These are phyloP conservation scores for Ornithorhynchus anatinus DNA, from an alignment of 2,113 vertebrate species.

Conservation along the genomic window DNA sequence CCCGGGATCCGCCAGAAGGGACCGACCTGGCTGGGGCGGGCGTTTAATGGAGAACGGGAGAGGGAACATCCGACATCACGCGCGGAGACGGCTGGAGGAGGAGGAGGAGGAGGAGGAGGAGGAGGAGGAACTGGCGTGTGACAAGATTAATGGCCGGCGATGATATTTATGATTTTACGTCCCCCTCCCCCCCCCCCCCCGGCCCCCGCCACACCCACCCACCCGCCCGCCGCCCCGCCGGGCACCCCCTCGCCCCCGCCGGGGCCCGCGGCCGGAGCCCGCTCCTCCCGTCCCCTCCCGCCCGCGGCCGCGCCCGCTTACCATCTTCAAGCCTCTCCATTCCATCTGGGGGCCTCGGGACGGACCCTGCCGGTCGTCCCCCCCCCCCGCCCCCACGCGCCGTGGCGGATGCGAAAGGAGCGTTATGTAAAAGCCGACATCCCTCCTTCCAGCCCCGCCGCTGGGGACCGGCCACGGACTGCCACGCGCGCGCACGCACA, in stretches of 20 bases:
- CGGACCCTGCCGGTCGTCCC: constrained; percentile 82
- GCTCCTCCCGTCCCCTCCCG: constrained; percentile 77
- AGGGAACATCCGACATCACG: too few relatives aligned
- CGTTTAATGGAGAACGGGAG: too few relatives aligned
- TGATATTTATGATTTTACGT: constrained; percentile 48
- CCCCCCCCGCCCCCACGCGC: too few relatives aligned
- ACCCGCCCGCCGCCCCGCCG: constrained; percentile 44
- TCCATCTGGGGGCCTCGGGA: constrained; percentile 97
- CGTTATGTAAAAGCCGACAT: constrained; percentile 92
- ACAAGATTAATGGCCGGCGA: constrained; percentile 40
- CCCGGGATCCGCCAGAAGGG: too few relatives aligned
- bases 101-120: too few relatives aligned
- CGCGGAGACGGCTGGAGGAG: too few relatives aligned
- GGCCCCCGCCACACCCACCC: constrained; percentile 44
- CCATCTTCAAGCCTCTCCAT: constrained; percentile 99
- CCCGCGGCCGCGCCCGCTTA: constrained; percentile 88
- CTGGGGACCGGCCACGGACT: constrained; percentile 83
- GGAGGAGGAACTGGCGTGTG: too few relatives aligned
- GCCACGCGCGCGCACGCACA: constrained; percentile 91
- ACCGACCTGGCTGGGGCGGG: too few relatives aligned
- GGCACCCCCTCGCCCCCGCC: constrained; percentile 54
- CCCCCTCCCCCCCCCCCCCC: constrained; percentile 25
- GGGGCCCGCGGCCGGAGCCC: constrained; percentile 70
- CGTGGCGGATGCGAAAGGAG: constrained; percentile 85
- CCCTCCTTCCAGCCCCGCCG: constrained; percentile 95